Conservation (phyloP, 2,888 invertebrate genomes). For the Onthophagus sagittarius region DNA sequence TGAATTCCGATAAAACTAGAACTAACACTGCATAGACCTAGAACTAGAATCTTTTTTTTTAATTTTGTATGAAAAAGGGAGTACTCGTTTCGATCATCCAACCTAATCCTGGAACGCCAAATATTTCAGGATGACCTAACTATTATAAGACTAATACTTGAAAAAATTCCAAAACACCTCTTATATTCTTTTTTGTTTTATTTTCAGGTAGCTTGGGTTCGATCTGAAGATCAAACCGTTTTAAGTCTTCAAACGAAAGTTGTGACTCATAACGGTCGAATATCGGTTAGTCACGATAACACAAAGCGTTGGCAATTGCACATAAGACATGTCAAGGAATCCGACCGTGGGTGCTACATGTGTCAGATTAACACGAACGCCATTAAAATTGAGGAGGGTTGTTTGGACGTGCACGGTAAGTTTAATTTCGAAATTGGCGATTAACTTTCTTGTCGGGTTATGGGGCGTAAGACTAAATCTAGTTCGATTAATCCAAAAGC, state of each 20-base stretch:
- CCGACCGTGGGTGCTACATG: constrained; percentile 3
- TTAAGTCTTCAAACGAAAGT: constrained; percentile 5
- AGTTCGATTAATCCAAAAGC: too few species aligned
- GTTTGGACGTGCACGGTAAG: constrained; percentile 6
- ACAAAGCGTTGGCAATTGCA: background rate
- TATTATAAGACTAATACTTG: too few species aligned
- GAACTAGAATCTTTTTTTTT: too few species aligned
- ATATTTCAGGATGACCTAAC: too few species aligned
- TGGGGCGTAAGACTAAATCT: too few species aligned
- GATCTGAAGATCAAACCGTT: constrained; percentile 5
- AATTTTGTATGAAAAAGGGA: too few species aligned
- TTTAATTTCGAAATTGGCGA: background rate
- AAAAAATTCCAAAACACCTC: too few species aligned
- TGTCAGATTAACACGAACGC: constrained; percentile 5
- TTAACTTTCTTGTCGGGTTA: too few species aligned
- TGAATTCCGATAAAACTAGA: too few species aligned
- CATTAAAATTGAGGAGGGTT: constrained; percentile 1
- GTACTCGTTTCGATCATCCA: too few species aligned
- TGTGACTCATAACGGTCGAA: background rate
- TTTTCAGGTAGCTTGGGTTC: constrained; percentile 5
- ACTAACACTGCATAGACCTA: too few species aligned
- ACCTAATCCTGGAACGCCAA: too few species aligned
- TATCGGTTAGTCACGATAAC: constrained; percentile 4
- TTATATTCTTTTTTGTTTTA: background rate
- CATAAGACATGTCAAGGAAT: constrained; percentile 6